Evolutionary conservation across 2,113 vertebrate species (phyloP).

Genomic region (Numida meleagris): DNA sequence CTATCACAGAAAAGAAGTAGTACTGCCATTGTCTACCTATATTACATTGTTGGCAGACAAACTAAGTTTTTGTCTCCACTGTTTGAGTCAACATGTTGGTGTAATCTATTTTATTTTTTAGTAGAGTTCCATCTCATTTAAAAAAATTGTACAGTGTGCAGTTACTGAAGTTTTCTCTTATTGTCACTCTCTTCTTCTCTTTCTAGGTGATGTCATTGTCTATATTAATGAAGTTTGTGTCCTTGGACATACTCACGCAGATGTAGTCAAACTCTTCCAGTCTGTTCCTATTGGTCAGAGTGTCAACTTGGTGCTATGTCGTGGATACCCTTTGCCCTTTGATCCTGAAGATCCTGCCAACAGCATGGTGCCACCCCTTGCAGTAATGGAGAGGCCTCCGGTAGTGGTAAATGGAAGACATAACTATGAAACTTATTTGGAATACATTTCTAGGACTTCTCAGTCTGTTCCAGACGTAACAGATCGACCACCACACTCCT

Average conservation of each 20-base stretch:
- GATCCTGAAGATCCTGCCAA: constrained; percentile 92
- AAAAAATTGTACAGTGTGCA: constrained; percentile 4
- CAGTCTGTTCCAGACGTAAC: constrained; percentile 90
- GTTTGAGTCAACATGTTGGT: constrained; percentile 46
- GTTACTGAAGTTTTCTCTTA: constrained; percentile 72
- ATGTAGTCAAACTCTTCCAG: constrained; percentile 99
- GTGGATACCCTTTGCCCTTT: constrained; percentile 95
- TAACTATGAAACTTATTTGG: constrained; percentile 97
- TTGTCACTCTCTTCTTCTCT: constrained; percentile 73
- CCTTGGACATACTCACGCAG: constrained; percentile 96
- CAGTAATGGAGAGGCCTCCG: constrained; percentile 93
- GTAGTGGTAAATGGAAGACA: constrained; percentile 93
- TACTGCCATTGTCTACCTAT: not conserved
- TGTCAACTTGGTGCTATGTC: constrained; percentile 94
- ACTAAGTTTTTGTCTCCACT: constrained; percentile 14
- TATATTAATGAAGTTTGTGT: constrained; percentile 99
- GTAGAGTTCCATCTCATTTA: constrained; percentile 23
- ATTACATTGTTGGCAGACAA: constrained; percentile 19
- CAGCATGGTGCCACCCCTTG: constrained; percentile 91
- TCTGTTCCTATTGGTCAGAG: constrained; percentile 97
- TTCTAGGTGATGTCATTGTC: constrained; percentile 96
- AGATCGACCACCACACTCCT: constrained; percentile 85
- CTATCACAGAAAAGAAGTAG: constrained; percentile 1
- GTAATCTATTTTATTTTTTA: constrained; percentile 53
- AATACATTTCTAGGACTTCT: constrained; percentile 94